Evolutionary conservation across 2,113 vertebrate genomes (phyloP), one percentile per base, ranked within the genome.

Genomic region (Laticauda laticaudata): DNA sequence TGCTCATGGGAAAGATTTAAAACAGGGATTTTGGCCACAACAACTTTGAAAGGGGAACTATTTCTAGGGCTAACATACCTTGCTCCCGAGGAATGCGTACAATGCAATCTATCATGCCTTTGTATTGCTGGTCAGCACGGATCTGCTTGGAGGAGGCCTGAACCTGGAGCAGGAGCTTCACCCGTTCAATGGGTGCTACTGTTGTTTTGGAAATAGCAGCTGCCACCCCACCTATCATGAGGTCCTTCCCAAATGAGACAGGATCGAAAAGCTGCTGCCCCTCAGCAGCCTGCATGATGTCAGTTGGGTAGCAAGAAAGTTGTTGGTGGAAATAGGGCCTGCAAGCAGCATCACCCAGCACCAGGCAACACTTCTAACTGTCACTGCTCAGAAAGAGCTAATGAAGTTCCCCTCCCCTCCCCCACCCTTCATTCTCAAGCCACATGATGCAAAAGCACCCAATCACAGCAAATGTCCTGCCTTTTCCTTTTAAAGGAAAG

Each of bases 201-300:
- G 98, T 97, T 4, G 98, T 99, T 96, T 99, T 98, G 87, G 98
- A 99, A 94, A 99, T 97, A 0, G 98, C 98, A 0, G 99, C 98
- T 1, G 98, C 98, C 92, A 98, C 97, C 0, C 98, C 98, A 11
- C 99, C 98, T 0, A 98, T 98, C 96, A 99, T 94, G 94, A 99
- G 98, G 93, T 99, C 98, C 97, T 98, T 98, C 23, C 96, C 97
- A 91, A 99, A 99, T 0, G 98, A 98, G 15, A 96, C 0, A 0
- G 95, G 69, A 4, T 96, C 87, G 0, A 92, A 96, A 23, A 96
- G n/a, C 15, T 2, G 86, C 88, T 92, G 61, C 11, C 75, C 88
- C 3, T 91, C 56, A 5, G 12, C n/a, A 86, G 23, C 29, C 10
- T 15, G 48, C 88, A 75, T 57, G 54, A 48, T 64, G 24, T 90